Conservation (phyloP, 1,140 invertebrate species). For the Pogonomyrmex californicus region DNA sequence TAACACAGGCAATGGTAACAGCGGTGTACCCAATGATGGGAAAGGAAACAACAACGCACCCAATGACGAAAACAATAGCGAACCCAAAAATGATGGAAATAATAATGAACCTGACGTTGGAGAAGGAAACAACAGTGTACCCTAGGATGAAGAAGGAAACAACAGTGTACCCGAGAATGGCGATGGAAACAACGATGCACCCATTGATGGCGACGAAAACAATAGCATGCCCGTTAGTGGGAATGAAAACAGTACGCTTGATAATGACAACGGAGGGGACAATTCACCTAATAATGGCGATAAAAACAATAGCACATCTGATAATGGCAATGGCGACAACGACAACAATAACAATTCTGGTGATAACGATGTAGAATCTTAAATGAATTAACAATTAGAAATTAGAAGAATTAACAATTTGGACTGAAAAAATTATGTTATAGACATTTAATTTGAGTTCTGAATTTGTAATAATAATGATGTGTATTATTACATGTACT, state of each 20-base stretch:
- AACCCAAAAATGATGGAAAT: not conserved
- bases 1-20: not conserved
- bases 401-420: constrained; percentile 14
- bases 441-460: constrained; percentile 2
- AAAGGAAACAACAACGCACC: not conserved
- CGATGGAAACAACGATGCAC: not conserved
- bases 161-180: not conserved
- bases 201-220: not conserved
- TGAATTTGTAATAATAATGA: not conserved
- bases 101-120: not conserved
- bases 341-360: not conserved
- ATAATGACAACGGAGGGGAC: not conserved
- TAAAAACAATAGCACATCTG: not conserved
- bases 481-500: not conserved
- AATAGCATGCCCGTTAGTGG: not conserved
- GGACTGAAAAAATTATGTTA: constrained; percentile 7
- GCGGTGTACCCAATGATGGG: not conserved
- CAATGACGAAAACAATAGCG: not conserved
- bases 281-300: not conserved
- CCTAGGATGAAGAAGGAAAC: not conserved
- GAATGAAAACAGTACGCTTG: not conserved
- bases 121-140: not conserved
- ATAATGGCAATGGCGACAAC: not conserved
- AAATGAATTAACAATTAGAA: not conserved
- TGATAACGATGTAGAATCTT: not conserved